These are phyloP conservation scores for Yponomeuta malinellus DNA, from an alignment of 2,888 invertebrate genomes.

Conservation along the genomic window DNA sequence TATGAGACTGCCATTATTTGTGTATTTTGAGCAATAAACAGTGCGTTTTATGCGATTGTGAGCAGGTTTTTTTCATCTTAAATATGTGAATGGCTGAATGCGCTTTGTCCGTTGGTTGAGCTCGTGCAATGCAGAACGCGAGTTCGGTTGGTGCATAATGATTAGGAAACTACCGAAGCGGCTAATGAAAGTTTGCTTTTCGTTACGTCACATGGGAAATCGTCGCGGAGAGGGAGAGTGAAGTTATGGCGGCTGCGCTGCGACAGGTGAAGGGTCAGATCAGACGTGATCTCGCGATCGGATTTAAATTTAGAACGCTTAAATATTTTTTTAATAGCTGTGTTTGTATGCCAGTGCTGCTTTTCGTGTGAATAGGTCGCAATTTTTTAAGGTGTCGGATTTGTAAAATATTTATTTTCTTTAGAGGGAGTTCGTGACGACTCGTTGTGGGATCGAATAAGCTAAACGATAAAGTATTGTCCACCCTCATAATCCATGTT, in stretches of 20 bases:
- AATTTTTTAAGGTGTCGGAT: constrained; percentile 1
- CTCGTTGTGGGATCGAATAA: constrained; percentile 14
- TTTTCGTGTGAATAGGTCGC: background rate
- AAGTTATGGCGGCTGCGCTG: constrained; percentile 31
- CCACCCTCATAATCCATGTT: constrained; percentile 12
- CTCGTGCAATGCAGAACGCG: constrained; percentile 68
- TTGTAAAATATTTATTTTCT: background rate
- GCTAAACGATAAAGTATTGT: constrained; percentile 5
- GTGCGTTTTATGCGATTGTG: constrained; percentile 72
- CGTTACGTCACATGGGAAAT: constrained; percentile 42
- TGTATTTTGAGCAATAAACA: constrained; percentile 76
- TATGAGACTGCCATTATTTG: constrained; percentile 64
- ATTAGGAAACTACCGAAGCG: constrained; percentile 62
- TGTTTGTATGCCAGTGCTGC: background rate
- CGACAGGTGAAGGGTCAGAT: constrained; percentile 39
- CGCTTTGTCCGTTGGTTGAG: constrained; percentile 71
- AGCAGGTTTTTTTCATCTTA: constrained; percentile 50
- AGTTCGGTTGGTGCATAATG: constrained; percentile 68
- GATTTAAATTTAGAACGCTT: constrained; percentile 5
- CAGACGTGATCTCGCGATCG: background rate
- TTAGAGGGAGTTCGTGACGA: constrained; percentile 16
- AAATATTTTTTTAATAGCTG: background rate
- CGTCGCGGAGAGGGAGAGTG: constrained; percentile 44
- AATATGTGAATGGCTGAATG: constrained; percentile 62
- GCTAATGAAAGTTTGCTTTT: constrained; percentile 21